These are phyloP conservation scores for Cydia splendana DNA, from an alignment of 1,140 invertebrate genomes.

Conservation along the genomic window DNA sequence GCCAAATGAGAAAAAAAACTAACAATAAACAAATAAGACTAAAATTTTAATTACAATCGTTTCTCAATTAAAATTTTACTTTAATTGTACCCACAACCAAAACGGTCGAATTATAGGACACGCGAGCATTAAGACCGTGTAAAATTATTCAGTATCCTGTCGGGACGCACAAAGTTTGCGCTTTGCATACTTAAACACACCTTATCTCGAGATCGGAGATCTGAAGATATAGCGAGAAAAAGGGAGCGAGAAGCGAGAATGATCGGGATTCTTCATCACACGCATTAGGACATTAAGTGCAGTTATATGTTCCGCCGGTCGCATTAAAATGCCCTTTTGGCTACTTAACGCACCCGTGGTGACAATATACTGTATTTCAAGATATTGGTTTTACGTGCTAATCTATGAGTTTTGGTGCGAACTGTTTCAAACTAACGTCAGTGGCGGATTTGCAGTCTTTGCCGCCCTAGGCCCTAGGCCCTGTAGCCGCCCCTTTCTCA, in stretches of 20 bases:
- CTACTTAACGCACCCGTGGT: constrained; percentile 53
- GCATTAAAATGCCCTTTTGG: constrained; percentile 73
- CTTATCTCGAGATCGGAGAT: constrained; percentile 76
- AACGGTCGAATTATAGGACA: constrained; percentile 68
- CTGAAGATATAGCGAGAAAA: constrained; percentile 71
- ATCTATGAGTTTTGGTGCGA: not conserved
- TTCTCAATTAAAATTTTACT: not conserved
- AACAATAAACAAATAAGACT: not conserved
- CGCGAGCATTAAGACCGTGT: constrained; percentile 74
- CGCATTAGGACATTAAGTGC: constrained; percentile 78
- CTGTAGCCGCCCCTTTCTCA: too few relatives aligned
- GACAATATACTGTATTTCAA: not conserved
- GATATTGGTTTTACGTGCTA: not conserved
- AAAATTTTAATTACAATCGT: not conserved
- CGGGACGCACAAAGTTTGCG: constrained; percentile 72
- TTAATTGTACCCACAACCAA: constrained; percentile 37
- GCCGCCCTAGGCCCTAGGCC: too few relatives aligned
- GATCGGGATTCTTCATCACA: constrained; percentile 58
- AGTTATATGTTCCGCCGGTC: constrained; percentile 71
- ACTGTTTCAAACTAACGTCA: too few relatives aligned
- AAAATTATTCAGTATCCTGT: constrained; percentile 77
- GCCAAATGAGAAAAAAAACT: not conserved
- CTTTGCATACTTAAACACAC: constrained; percentile 78
- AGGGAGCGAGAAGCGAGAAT: constrained; percentile 52
- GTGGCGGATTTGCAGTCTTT: too few relatives aligned